phyloP scores from a whole-genome alignment of 2,888 invertebrate species.

The Gortyna flavago region DNA sequence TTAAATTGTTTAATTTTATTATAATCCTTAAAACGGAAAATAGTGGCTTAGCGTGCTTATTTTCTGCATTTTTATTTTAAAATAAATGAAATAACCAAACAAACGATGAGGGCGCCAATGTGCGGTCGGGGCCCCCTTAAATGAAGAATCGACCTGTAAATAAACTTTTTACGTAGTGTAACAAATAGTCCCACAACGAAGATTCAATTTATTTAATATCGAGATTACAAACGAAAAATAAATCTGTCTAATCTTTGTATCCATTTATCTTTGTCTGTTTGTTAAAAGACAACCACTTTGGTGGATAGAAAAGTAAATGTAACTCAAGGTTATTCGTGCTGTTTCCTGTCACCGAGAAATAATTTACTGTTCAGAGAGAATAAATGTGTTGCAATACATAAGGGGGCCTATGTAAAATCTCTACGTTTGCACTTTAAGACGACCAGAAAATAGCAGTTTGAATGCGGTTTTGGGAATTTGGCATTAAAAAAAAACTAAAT shows the following conservation, averaged over 20 bases:
- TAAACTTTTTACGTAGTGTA: conserved; percentile 3
- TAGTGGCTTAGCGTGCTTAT: too few relatives aligned
- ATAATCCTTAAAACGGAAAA: too few relatives aligned
- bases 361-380: background rate
- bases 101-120: too few relatives aligned
- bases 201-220: conserved; percentile 45
- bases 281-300: conserved; percentile 47
- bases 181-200: conserved; percentile 27
- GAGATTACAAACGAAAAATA: conserved; percentile 43
- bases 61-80: too few relatives aligned
- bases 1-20: too few relatives aligned
- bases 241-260: conserved; percentile 46
- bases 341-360: background rate
- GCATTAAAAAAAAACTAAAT: background rate
- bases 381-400: background rate
- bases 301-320: conserved; percentile 39
- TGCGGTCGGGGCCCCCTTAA: too few relatives aligned
- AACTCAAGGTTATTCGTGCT: conserved; percentile 5
- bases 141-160: background rate
- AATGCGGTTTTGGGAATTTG: background rate
- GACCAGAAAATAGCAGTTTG: background rate
- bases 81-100: too few relatives aligned
- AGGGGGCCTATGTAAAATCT: background rate
- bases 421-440: background rate
- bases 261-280: conserved; percentile 58